Evolutionary conservation across 2,888 invertebrate species (phyloP), one percentile per base, ranked within the genome.

Genomic region (Pyrochroa serraticornis): DNA sequence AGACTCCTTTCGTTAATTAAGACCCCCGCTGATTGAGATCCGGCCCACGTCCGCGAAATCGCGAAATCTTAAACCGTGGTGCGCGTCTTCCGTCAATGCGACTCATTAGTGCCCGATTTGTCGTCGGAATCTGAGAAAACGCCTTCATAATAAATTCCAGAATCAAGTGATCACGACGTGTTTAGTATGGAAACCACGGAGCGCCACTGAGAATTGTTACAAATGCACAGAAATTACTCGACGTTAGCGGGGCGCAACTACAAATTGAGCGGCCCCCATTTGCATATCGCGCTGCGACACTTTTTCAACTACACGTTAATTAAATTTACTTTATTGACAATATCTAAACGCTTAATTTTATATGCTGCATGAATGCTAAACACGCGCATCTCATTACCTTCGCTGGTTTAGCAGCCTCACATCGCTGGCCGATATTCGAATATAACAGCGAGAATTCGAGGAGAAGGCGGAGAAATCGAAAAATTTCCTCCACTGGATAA

Each of bases 301-400:
- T 65, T 65, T 65, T 67, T 64, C 59, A 59, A 59, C 63, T 58
- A 60, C 48, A 43, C 60, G 48, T 56, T 62, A 68, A 65, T 68
- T 68, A 64, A 68, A 68, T 68, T 60, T 60, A 64, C 65, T 66
- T 62, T 65, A 68, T 68, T 66, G 68, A 68, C 68, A 66, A 65
- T 65, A 68, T 68, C 66, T 64, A 64, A 66, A 66, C 66, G 60
- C 58, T 68, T 66, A 68, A 66, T 65, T 64, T 58, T 57, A 58
- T 60, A 64, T 64, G 65, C 64, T 38, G 51, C 51, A 39, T 65
- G 68, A 68, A 68, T 68, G 42, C 47, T 55, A 55, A 60, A 55
- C 39, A 12, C 41, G 39, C 43, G 39, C 58, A 58, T 58, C 47
- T 54, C 45, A 42, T 30, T 36, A 46, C 36, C 10, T 12, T n/a